Conservation (phyloP, 2,113 vertebrate species). For the Petrocephalus zakoni region DNA sequence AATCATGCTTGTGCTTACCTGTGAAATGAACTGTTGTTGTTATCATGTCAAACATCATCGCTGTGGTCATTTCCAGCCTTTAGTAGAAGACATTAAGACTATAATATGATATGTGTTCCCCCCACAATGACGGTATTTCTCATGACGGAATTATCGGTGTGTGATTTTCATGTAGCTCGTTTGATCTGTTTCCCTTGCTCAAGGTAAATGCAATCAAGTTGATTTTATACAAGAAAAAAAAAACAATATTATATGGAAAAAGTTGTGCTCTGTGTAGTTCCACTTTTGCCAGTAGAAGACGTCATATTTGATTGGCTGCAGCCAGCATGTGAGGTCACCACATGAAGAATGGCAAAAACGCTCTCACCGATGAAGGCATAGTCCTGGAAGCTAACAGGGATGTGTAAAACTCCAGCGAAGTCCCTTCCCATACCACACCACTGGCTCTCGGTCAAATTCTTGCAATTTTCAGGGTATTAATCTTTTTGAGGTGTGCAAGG, state of each 20-base stretch:
- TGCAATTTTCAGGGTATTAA: constrained; percentile 60
- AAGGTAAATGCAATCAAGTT: constrained; percentile 11
- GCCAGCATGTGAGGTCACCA: background rate
- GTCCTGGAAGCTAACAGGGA: background rate
- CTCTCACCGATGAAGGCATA: background rate
- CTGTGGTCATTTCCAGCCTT: background rate
- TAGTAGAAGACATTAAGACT: background rate
- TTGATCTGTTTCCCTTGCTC: background rate
- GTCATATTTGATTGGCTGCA: constrained; percentile 10
- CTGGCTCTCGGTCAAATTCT: constrained; percentile 42
- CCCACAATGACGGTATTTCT: background rate
- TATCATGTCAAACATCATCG: background rate
- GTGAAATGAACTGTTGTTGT: background rate
- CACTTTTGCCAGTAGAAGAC: background rate
- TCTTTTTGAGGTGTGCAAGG: constrained; percentile 53
- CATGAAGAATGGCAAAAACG: background rate
- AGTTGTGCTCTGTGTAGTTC: background rate
- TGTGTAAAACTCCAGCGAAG: background rate
- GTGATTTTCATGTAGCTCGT: constrained; percentile 33
- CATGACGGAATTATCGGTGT: background rate
- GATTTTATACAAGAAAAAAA: background rate
- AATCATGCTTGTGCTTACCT: background rate
- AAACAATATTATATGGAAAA: constrained; percentile 2
- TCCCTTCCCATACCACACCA: constrained; percentile 17
- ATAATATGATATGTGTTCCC: background rate